Base-by-base conservation (phyloP, 2,797 vertebrate genomes). In the Manis javanica region DNA sequence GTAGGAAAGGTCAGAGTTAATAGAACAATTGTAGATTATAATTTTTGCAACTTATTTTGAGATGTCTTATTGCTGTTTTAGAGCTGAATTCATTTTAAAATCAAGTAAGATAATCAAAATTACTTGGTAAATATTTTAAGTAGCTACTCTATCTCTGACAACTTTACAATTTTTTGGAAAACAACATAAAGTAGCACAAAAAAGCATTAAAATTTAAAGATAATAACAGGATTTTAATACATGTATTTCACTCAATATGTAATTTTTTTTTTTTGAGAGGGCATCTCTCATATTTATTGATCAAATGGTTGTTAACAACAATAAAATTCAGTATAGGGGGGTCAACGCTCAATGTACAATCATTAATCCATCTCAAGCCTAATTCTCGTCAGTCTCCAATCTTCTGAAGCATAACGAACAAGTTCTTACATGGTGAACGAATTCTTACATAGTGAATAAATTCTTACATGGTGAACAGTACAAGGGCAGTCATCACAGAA, bases 101-200 rank as follows among this genome's bases (percentile, higher is more conserved):
- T 75, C 37, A 90, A 79, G 4, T 59, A 84, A 84, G 9, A 57
- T 77, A 75, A 84, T 95, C 72, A 83, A 77, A 82, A 42, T 86
- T 72, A 61, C 12, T 84, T 93, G 57, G 23, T 63, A 57, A 78
- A 37, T 92, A 97, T 86, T 79, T 94, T 69, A 84, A 71, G 21
- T 74, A 84, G 23, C 34, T 75, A 66, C 23, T 63, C 19, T 90
- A 2, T 86, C n/a, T 94, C 63, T 51, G 42, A 53, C 3, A 91
- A 69, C 24, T 91, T 91, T 61, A 75, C 46, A 10, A 21, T 75
- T 75, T 21, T 91, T 75, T 39, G 10, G 29, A 61, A 87, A 59
- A 46, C 53, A 59, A 29, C 9, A 26, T n/a, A 72, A 66, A 69
- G 66, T 51, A 95, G 1, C 39, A 87, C 24, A 69, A 96, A 75